phyloP scores from a whole-genome alignment of 2,113 vertebrate genomes.

The Apteryx owenii region DNA sequence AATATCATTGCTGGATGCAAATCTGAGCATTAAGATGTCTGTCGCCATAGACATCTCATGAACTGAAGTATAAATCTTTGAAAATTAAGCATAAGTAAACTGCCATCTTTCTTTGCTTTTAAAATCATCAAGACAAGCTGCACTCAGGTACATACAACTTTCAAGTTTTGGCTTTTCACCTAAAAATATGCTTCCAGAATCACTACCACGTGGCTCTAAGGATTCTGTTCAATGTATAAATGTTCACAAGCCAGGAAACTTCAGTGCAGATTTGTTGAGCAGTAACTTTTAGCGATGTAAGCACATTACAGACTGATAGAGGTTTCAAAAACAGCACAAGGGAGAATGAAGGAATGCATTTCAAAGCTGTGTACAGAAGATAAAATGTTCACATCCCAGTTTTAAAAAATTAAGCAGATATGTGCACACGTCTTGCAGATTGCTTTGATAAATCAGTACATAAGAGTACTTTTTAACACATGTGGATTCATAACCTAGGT shows the following conservation, averaged over 20 bases:
- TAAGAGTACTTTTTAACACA: not conserved
- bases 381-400: not conserved
- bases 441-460: slow-evolving; percentile 21
- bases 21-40: not conserved
- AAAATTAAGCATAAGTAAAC: not conserved
- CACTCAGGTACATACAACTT: not conserved
- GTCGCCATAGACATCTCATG: not conserved
- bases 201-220: not conserved
- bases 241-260: not conserved
- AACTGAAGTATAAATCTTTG: not conserved
- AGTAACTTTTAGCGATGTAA: not conserved
- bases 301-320: not conserved
- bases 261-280: not conserved
- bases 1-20: not conserved
- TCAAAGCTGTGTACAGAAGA: slow-evolving; percentile 21
- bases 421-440: not conserved
- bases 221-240: not conserved
- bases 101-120: not conserved
- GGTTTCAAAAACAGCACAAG: slow-evolving; percentile 2
- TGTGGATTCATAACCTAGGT: slow-evolving; percentile 12
- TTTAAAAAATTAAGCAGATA: not conserved
- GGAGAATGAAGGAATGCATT: slow-evolving; percentile 2
- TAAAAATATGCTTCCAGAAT: not conserved
- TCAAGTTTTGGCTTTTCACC: accelerated
- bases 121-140: not conserved